phyloP scores from a whole-genome alignment of 2,113 vertebrate genomes.

The Boulengeromyrus knoepffleri region DNA sequence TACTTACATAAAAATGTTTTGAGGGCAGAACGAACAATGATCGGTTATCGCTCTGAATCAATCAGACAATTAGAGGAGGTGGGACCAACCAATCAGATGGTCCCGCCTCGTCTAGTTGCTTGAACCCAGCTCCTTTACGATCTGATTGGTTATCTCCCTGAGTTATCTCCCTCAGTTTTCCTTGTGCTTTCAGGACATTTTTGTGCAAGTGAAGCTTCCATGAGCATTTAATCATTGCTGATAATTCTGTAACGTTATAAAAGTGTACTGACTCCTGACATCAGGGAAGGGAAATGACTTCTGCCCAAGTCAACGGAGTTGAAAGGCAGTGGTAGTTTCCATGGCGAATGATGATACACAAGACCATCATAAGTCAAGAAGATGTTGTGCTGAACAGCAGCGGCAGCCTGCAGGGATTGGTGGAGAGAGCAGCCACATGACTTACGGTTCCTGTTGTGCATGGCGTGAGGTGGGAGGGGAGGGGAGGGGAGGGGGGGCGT shows the following conservation, averaged over 20 bases:
- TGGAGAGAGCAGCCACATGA: slow-evolving; percentile 31
- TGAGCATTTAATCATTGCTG: background rate
- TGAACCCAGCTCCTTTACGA: too few species aligned
- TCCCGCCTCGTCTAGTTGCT: too few species aligned
- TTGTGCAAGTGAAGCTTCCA: too few species aligned
- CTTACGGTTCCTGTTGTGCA: slow-evolving; percentile 71
- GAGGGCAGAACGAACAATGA: too few species aligned
- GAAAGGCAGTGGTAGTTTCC: background rate
- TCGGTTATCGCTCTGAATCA: too few species aligned
- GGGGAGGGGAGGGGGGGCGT: slow-evolving; percentile 38
- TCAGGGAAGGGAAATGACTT: background rate
- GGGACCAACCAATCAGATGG: too few species aligned
- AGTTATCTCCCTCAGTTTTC: too few species aligned
- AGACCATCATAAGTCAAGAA: background rate
- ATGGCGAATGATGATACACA: background rate
- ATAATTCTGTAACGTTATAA: background rate
- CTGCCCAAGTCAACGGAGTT: background rate
- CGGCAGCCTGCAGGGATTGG: background rate
- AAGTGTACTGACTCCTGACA: background rate
- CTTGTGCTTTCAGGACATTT: too few species aligned
- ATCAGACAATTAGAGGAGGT: too few species aligned
- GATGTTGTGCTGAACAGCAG: background rate
- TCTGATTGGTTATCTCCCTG: too few species aligned
- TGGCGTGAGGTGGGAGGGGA: slow-evolving; percentile 57
- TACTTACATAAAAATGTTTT: too few species aligned